Percentiles rank a stretch among this genome's conserved stretches.
Evolutionary conservation across 2,113 vertebrate species (phyloP).

Genomic region (Salvelinus sp.): DNA sequence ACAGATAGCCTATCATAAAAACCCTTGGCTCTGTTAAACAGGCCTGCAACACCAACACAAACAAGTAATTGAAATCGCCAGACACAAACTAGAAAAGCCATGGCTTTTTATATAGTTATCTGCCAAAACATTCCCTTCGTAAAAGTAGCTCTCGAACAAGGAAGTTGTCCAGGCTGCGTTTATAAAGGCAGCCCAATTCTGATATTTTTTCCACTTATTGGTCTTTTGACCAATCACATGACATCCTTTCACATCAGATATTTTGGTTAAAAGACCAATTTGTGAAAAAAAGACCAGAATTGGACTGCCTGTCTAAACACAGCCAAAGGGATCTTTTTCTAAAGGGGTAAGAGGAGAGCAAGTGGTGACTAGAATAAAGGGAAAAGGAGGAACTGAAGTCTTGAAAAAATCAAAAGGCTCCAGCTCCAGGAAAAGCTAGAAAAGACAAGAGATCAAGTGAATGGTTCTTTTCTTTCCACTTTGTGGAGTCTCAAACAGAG

Average conservation of each 20-base stretch:
- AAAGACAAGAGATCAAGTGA: slow-evolving; percentile 9
- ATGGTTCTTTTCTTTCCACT: slow-evolving; percentile 47
- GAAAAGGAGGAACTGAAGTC: slow-evolving; percentile 14
- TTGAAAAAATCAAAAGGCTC: slow-evolving; percentile 12
- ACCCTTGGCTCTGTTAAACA: slow-evolving; percentile 30
- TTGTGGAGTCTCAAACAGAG: slow-evolving; percentile 43
- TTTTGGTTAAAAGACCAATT: no score
- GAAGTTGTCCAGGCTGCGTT: slow-evolving; percentile 5
- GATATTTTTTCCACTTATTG: no score
- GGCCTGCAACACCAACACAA: slow-evolving; percentile 24
- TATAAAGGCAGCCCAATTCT: no score
- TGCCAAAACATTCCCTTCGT: slow-evolving; percentile 16
- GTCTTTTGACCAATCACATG: no score
- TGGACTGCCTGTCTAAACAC: no score
- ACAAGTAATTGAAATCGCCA: slow-evolving; percentile 24
- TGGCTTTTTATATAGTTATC: slow-evolving; percentile 6
- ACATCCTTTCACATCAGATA: no score
- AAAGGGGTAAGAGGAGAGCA: neutral
- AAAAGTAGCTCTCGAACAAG: neutral
- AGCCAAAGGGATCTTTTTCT: slow-evolving; percentile 5
- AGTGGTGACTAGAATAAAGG: slow-evolving; percentile 21
- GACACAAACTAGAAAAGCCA: slow-evolving; percentile 7
- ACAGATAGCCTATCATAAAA: slow-evolving; percentile 19
- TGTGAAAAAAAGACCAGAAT: no score
- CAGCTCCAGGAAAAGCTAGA: slow-evolving; percentile 10